Evolutionary conservation across 2,797 vertebrate genomes (phyloP).

Genomic region (Syndactyla subalaris): DNA sequence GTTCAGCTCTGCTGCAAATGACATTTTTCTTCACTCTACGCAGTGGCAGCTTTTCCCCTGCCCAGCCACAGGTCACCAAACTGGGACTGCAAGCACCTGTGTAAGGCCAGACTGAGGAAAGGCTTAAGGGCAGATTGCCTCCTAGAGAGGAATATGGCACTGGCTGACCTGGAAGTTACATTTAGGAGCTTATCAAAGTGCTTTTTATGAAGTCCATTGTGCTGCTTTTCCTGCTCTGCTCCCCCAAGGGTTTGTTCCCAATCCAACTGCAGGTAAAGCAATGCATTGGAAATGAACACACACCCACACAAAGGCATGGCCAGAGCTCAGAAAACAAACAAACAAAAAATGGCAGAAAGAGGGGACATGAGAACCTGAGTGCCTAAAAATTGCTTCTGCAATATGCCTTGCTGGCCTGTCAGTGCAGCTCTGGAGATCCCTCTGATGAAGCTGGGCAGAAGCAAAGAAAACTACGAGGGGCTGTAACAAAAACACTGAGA

Average conservation of each 20-base stretch:
- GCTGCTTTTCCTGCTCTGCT: constrained; percentile 16
- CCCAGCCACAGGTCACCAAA: neutral
- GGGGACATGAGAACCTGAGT: neutral
- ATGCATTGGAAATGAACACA: neutral
- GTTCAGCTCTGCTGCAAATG: neutral
- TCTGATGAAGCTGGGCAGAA: neutral
- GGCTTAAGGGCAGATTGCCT: neutral
- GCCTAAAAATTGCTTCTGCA: neutral
- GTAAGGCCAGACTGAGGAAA: neutral
- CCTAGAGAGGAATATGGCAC: neutral
- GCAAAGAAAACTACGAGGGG: neutral
- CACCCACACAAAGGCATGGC: neutral
- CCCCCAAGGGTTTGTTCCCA: neutral
- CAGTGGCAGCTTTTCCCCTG: neutral
- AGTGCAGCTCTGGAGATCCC: rapidly evolving
- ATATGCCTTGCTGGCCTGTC: neutral
- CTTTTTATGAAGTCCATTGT: neutral
- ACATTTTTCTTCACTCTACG: neutral
- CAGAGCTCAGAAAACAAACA: neutral
- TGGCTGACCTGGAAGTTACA: neutral
- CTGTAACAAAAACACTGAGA: neutral
- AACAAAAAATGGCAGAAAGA: neutral
- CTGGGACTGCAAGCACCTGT: neutral
- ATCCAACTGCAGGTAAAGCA: neutral
- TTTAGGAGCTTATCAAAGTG: neutral